Evolutionary conservation across 1,140 invertebrate genomes (phyloP).

Genomic region (Leptinotarsa texana): DNA sequence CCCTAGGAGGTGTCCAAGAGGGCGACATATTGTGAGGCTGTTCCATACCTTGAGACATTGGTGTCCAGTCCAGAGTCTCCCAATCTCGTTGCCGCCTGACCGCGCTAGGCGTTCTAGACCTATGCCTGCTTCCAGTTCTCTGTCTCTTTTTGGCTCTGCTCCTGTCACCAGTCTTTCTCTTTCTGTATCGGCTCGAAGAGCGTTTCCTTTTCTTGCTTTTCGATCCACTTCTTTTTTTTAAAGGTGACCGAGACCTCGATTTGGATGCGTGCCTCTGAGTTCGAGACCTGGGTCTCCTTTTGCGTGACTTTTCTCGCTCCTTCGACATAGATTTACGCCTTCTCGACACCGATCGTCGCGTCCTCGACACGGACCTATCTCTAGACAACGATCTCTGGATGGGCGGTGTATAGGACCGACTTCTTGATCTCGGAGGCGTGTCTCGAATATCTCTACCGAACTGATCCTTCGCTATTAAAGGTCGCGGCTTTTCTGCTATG

Average conservation of each 20-base stretch:
- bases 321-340: slow-evolving; percentile 41
- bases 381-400: slow-evolving; percentile 39
- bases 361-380: slow-evolving; percentile 41
- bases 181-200: slow-evolving; percentile 47
- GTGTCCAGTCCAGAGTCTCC: slow-evolving; percentile 47
- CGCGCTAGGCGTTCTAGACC: slow-evolving; percentile 36
- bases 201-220: slow-evolving; percentile 50
- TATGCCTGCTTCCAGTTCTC: slow-evolving; percentile 33
- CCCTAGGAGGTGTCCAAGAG: slow-evolving; percentile 59
- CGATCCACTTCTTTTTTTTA: slow-evolving; percentile 53
- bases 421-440: slow-evolving; percentile 49
- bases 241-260: slow-evolving; percentile 59
- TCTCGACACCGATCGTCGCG: slow-evolving; percentile 46
- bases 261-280: slow-evolving; percentile 56
- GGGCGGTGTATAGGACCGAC: slow-evolving; percentile 37
- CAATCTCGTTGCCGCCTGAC: slow-evolving; percentile 39
- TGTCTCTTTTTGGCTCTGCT: slow-evolving; percentile 46
- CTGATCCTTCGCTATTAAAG: slow-evolving; percentile 68
- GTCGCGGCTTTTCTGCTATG: slow-evolving; percentile 69
- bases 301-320: slow-evolving; percentile 55
- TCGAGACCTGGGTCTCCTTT: slow-evolving; percentile 51
- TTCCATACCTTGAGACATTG: slow-evolving; percentile 45
- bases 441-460: slow-evolving; percentile 74
- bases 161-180: slow-evolving; percentile 41
- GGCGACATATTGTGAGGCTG: slow-evolving; percentile 41